Percentiles rank a stretch among this genome's conserved stretches.
Evolutionary conservation across 2,888 invertebrate species (phyloP).

Genomic region (Agonum fuliginosum): DNA sequence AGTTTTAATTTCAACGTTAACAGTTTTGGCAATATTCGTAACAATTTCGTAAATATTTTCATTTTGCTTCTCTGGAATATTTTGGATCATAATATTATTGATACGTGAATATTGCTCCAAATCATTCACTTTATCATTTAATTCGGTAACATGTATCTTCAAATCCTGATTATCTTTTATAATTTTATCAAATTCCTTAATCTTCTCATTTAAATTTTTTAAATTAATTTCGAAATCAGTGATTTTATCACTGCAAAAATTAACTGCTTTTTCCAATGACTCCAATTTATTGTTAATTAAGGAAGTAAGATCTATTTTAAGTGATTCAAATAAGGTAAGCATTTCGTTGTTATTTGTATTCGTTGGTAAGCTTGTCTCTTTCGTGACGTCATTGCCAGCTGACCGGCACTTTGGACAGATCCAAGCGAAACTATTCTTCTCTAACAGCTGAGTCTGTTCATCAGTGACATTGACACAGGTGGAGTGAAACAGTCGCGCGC

Average conservation of each 20-base stretch:
- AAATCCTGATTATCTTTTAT: background rate
- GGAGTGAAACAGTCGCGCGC: background rate
- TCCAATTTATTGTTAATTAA: background rate
- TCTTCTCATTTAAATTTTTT: background rate
- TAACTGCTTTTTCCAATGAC: background rate
- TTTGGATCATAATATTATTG: background rate
- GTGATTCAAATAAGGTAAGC: background rate
- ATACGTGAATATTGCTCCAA: constrained; percentile 1
- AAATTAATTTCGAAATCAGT: background rate
- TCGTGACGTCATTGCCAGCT: background rate
- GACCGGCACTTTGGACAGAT: background rate
- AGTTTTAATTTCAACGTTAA: background rate
- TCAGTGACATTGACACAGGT: background rate
- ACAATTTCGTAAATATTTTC: background rate
- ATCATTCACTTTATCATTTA: constrained; percentile 10
- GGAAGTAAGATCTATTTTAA: background rate
- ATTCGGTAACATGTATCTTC: background rate
- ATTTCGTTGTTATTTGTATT: background rate
- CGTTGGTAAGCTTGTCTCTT: background rate
- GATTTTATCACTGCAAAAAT: constrained; percentile 5
- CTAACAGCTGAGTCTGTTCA: background rate
- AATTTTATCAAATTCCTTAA: background rate
- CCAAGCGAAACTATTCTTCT: background rate
- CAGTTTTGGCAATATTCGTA: background rate
- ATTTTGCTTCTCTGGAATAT: background rate